Percentiles rank a stretch among this genome's conserved stretches.
Evolutionary conservation across 2,113 vertebrate species (phyloP).

Genomic region (Oostethus manadensis): DNA sequence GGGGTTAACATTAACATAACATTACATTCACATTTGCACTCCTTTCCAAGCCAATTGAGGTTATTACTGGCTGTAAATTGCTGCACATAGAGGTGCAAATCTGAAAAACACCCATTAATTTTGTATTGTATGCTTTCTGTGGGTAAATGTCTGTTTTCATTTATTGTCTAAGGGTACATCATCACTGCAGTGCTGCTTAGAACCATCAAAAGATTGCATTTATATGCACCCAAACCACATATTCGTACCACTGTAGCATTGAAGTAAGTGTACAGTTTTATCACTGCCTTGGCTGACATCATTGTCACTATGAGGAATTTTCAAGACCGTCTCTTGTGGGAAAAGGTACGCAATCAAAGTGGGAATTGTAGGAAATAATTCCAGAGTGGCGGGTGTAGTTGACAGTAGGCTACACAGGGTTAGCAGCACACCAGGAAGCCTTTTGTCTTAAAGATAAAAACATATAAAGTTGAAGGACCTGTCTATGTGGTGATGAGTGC

Average conservation of each 20-base stretch:
- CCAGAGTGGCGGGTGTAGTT: conserved; percentile 27
- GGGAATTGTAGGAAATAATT: conserved; percentile 22
- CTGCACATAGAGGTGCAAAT: conserved; percentile 23
- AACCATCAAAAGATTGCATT: conserved; percentile 18
- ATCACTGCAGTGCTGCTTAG: conserved; percentile 6
- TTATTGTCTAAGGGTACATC: background rate
- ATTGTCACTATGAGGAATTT: conserved; percentile 17
- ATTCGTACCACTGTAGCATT: conserved; percentile 11
- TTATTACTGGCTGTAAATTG: conserved; percentile 47
- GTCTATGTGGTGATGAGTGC: conserved; percentile 33
- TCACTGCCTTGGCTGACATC: conserved; percentile 11
- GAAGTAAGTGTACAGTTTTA: conserved; percentile 11
- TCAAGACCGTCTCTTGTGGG: conserved; percentile 20
- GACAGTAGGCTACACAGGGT: conserved; percentile 44
- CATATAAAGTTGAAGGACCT: conserved; percentile 24
- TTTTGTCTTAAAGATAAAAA: conserved; percentile 56
- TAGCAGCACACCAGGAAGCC: conserved; percentile 33
- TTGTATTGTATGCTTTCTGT: conserved; percentile 3
- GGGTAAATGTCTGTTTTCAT: conserved; percentile 5
- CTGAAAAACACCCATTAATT: conserved; percentile 8
- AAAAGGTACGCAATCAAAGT: conserved; percentile 42
- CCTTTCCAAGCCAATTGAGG: conserved; percentile 40
- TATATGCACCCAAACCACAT: conserved; percentile 5
- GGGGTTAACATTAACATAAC: too few species aligned
- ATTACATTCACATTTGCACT: conserved; percentile 38